These are phyloP conservation scores for Coregonus clupeaformis DNA, from an alignment of 2,113 vertebrate species.

Conservation along the genomic window DNA sequence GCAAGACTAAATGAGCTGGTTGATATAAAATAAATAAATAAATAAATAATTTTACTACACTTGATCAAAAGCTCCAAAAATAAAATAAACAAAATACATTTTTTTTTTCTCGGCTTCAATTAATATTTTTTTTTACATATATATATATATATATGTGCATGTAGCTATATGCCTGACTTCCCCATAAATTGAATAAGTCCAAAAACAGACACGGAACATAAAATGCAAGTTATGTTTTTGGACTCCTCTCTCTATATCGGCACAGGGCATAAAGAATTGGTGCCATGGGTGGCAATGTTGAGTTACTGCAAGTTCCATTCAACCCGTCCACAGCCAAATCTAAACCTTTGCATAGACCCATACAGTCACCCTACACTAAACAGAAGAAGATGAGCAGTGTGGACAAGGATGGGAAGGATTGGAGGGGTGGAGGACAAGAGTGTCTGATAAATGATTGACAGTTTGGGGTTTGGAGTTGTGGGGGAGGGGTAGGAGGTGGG, in stretches of 20 bases:
- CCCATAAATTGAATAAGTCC: not conserved
- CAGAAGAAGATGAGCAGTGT: too few relatives aligned
- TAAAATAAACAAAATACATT: too few relatives aligned
- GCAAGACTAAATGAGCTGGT: slow-evolving; percentile 11
- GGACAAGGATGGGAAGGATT: too few relatives aligned
- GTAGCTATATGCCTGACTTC: not conserved
- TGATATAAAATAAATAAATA: slow-evolving; percentile 14
- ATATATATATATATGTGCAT: too few relatives aligned
- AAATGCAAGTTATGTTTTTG: too few relatives aligned
- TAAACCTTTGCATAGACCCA: not conserved
- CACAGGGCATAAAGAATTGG: not conserved
- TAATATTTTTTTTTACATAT: too few relatives aligned
- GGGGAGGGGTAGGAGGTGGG: not conserved
- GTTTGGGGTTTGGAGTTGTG: not conserved
- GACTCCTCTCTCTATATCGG: not conserved
- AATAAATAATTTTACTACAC: slow-evolving; percentile 15
- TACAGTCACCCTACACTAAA: not conserved
- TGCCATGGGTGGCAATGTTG: not conserved
- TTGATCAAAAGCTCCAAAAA: not conserved
- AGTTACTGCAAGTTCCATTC: not conserved
- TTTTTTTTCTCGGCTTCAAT: too few relatives aligned
- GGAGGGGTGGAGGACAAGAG: not conserved
- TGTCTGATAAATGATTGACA: not conserved
- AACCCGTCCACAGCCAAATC: not conserved
- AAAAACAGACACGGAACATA: not conserved